These are phyloP conservation scores for Rissa tridactyla DNA, from an alignment of 2,113 vertebrate genomes.

Conservation along the genomic window DNA sequence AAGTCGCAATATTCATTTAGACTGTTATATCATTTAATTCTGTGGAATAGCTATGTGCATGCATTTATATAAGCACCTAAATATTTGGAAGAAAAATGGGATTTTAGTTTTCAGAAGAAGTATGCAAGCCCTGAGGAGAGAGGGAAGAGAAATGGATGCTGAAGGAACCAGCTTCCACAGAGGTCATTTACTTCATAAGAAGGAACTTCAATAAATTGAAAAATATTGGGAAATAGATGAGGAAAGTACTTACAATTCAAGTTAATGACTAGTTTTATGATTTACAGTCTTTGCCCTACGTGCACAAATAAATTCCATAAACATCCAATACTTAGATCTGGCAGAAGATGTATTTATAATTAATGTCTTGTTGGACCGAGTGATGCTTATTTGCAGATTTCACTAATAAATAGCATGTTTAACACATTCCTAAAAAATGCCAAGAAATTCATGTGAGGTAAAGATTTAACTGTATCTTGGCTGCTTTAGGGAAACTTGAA, in stretches of 20 bases:
- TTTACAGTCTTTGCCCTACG: conserved; percentile 13
- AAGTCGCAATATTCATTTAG: background rate
- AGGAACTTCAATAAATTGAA: background rate
- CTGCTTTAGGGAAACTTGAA: background rate
- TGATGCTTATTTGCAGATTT: background rate
- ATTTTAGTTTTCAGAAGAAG: background rate
- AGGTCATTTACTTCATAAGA: background rate
- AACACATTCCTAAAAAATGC: background rate
- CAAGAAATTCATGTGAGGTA: background rate
- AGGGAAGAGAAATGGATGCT: background rate
- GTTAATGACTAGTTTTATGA: conserved; percentile 12
- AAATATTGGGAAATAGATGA: background rate
- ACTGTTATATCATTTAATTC: background rate
- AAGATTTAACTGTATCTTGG: background rate
- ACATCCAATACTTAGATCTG: background rate
- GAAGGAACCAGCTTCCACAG: background rate
- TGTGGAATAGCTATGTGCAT: background rate
- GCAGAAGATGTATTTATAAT: conserved; percentile 34
- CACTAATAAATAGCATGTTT: background rate
- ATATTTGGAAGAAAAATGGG: background rate
- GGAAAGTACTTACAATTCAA: background rate
- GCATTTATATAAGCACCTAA: background rate
- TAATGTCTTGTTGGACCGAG: conserved; percentile 4
- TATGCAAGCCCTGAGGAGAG: background rate
- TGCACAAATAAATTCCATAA: conserved; percentile 12